Conservation (phyloP, 53 echinoderm and acorn worm genomes). For the Mesocentrotus franciscanus region DNA sequence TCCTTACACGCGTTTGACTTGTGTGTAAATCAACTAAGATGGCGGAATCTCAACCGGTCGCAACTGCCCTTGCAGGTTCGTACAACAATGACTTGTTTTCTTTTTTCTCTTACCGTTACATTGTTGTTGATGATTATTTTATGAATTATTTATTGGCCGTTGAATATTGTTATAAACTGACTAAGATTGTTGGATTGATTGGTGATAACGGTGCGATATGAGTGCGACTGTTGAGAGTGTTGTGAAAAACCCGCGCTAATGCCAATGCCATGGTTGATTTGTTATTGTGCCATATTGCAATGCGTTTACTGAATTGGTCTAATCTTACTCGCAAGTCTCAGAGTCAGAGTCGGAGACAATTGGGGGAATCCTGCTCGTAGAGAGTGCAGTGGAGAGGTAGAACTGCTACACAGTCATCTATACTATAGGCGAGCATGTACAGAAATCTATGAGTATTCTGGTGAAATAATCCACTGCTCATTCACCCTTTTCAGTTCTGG, state of each 20-base stretch:
- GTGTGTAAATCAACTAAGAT: not conserved
- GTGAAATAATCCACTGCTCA: too few relatives aligned
- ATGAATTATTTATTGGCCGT: not conserved
- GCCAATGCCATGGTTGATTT: not conserved
- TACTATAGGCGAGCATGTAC: too few relatives aligned
- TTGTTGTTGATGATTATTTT: not conserved
- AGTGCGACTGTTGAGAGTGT: not conserved
- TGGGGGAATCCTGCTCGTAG: too few relatives aligned
- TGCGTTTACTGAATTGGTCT: too few relatives aligned
- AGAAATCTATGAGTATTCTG: too few relatives aligned
- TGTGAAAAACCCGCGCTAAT: not conserved
- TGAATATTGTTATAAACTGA: not conserved
- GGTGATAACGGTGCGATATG: not conserved
- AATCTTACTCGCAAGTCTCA: too few relatives aligned
- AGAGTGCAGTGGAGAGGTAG: too few relatives aligned
- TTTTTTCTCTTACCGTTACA: not conserved
- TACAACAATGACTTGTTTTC: not conserved
- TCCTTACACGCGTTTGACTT: not conserved
- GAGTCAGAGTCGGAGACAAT: too few relatives aligned
- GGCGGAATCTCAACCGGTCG: not conserved
- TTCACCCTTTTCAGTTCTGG: too few relatives aligned
- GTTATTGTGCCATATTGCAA: not conserved
- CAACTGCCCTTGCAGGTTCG: constrained; percentile 4
- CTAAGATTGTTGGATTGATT: not conserved
- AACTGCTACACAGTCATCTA: too few relatives aligned